These are phyloP conservation scores for Sparus aurata DNA, from an alignment of 2,797 vertebrate genomes.

Conservation along the genomic window DNA sequence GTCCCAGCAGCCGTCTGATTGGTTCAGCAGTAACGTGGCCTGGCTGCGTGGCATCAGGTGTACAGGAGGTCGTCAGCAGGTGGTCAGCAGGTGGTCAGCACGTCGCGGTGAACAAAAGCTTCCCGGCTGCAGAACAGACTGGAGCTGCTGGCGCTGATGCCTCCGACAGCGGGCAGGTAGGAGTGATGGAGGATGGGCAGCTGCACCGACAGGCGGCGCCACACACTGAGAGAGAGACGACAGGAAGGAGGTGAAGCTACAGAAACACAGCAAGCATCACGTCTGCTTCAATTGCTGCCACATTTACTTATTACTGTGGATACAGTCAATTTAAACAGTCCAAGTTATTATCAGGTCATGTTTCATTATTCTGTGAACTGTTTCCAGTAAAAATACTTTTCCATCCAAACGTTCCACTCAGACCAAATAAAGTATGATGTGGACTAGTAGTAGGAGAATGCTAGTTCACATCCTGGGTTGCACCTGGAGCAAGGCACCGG, in stretches of 20 bases:
- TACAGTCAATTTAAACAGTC: too few relatives aligned
- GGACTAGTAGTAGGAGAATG: too few relatives aligned
- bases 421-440: too few relatives aligned
- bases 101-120: neutral
- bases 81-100: neutral
- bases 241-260: neutral
- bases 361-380: too few relatives aligned
- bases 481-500: too few relatives aligned
- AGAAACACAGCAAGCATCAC: neutral
- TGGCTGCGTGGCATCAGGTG: neutral
- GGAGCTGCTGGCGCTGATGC: slow-evolving; percentile 90
- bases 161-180: slow-evolving; percentile 91
- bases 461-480: too few relatives aligned
- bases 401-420: too few relatives aligned
- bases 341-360: too few relatives aligned
- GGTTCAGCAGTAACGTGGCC: neutral
- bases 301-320: too few relatives aligned
- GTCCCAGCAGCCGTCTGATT: neutral
- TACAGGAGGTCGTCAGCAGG: too few relatives aligned
- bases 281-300: too few relatives aligned
- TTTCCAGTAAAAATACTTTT: too few relatives aligned
- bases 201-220: slow-evolving; percentile 91
- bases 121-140: slow-evolving; percentile 85
- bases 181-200: slow-evolving; percentile 94
- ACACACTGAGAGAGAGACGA: slow-evolving; percentile 82